Conservation (phyloP, 2,888 invertebrate genomes). For the Papilio protenor region DNA sequence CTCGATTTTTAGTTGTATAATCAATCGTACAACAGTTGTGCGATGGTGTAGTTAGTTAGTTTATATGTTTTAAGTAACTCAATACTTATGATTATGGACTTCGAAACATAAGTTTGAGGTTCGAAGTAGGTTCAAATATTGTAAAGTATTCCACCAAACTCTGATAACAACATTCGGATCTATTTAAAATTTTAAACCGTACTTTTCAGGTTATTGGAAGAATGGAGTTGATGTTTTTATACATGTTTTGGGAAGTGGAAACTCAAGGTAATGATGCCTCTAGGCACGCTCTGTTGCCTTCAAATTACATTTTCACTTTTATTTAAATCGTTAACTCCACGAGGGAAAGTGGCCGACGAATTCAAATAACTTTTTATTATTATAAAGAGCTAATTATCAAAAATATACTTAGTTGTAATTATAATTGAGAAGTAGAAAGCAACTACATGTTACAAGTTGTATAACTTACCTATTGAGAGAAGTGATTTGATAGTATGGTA, state of each 20-base stretch:
- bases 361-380: conserved; percentile 42
- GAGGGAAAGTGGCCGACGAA: conserved; percentile 57
- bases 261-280: conserved; percentile 6
- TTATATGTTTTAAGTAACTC: background rate
- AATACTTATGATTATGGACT: background rate
- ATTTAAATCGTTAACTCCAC: conserved; percentile 52
- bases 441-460: background rate
- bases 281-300: conserved; percentile 56
- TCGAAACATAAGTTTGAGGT: background rate
- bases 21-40: too few species aligned
- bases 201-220: background rate
- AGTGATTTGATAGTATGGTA: too few species aligned
- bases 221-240: background rate
- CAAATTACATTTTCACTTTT: conserved; percentile 68
- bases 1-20: too few species aligned
- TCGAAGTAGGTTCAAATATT: background rate
- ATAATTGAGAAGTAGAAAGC: background rate
- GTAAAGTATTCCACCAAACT: too few species aligned
- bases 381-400: conserved; percentile 42
- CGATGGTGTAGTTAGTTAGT: background rate
- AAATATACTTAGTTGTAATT: conserved; percentile 20
- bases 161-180: too few species aligned
- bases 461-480: too few species aligned
- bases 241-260: conserved; percentile 3
- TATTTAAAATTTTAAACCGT: too few species aligned